Conservation (phyloP, 1,140 invertebrate species). For the Tetramorium parvispinum region DNA sequence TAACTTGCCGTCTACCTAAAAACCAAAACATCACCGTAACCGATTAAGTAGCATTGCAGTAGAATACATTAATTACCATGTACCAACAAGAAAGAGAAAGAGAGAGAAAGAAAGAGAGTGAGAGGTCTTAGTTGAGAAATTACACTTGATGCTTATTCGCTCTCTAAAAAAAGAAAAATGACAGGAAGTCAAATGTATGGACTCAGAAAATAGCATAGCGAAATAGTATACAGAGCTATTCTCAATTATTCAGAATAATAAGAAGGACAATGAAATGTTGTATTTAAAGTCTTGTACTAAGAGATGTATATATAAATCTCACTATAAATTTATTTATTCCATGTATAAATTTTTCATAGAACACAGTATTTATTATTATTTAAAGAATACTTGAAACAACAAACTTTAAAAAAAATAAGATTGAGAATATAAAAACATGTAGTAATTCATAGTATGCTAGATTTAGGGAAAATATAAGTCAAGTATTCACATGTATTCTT, state of each 20-base stretch:
- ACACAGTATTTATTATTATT: not conserved
- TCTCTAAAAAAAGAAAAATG: constrained; percentile 63
- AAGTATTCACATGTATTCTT: not conserved
- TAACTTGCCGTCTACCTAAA: constrained; percentile 96
- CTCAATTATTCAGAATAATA: not conserved
- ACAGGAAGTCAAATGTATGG: constrained; percentile 55
- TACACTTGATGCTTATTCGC: constrained; percentile 61
- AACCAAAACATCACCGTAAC: constrained; percentile 70
- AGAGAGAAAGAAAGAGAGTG: not conserved
- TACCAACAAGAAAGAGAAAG: constrained; percentile 55
- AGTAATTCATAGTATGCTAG: not conserved
- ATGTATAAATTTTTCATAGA: constrained; percentile 1
- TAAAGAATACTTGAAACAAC: not conserved
- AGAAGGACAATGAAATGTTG: not conserved
- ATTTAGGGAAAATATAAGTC: not conserved
- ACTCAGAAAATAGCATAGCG: constrained; percentile 33
- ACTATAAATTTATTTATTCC: constrained; percentile 4
- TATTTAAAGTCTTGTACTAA: not conserved
- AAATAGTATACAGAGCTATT: constrained; percentile 27
- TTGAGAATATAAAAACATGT: not conserved
- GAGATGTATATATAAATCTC: not conserved
- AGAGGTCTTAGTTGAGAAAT: constrained; percentile 64
- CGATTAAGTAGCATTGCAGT: constrained; percentile 19
- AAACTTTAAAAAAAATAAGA: constrained; percentile 7
- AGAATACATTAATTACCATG: constrained; percentile 42